Evolutionary conservation across 1,140 invertebrate species (phyloP).

Genomic region (Gryllus bimaculatus): DNA sequence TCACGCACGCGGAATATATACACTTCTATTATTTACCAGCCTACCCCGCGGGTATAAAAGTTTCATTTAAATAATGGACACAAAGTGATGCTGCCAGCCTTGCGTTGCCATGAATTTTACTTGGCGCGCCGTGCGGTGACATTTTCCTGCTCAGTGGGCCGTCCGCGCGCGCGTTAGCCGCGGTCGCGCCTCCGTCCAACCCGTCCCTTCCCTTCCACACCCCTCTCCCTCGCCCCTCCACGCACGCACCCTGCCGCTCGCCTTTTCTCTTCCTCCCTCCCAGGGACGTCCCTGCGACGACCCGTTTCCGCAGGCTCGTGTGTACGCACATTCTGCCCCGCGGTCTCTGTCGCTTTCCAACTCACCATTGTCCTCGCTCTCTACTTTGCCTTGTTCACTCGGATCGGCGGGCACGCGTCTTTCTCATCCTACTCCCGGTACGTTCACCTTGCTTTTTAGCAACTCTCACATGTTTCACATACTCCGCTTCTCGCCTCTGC

Average conservation of each 20-base stretch:
- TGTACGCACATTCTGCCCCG: too few relatives aligned
- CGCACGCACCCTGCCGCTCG: background rate
- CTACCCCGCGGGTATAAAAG: background rate
- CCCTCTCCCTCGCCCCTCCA: background rate
- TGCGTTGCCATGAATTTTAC: background rate
- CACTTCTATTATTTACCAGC: background rate
- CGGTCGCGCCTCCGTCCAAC: background rate
- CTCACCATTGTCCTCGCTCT: too few relatives aligned
- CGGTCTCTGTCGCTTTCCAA: too few relatives aligned
- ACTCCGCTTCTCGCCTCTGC: too few relatives aligned
- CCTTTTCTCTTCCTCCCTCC: too few relatives aligned
- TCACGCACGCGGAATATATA: background rate
- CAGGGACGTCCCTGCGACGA: too few relatives aligned
- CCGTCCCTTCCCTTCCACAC: background rate
- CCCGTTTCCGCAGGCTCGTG: too few relatives aligned
- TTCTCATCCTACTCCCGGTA: too few relatives aligned
- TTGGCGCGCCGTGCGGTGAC: background rate
- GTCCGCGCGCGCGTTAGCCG: background rate
- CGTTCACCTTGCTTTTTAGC: too few relatives aligned
- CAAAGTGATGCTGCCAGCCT: background rate
- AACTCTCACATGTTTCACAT: too few relatives aligned
- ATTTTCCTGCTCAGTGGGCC: background rate
- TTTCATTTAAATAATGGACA: slow-evolving; percentile 6
- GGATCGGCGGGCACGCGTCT: too few relatives aligned
- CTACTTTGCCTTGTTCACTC: too few relatives aligned